Evolutionary conservation across 2,797 vertebrate genomes (phyloP).

Genomic region (Trematocara caparti): DNA sequence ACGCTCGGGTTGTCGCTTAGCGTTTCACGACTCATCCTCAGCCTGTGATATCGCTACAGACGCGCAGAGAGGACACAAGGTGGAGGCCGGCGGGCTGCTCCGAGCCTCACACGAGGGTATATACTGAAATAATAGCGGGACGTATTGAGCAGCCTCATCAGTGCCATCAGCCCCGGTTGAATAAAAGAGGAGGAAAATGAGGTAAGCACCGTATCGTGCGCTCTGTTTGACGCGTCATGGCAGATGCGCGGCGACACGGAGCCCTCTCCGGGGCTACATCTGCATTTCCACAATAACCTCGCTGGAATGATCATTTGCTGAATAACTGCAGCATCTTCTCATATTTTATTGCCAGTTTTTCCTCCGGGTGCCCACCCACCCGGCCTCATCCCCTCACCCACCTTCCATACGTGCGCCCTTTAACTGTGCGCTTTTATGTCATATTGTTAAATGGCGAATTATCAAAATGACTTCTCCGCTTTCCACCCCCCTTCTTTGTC

Average conservation of each 20-base stretch:
- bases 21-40: slow-evolving; percentile 41
- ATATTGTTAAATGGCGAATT: not conserved
- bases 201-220: slow-evolving; percentile 75
- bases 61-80: slow-evolving; percentile 6
- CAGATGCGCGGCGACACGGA: slow-evolving; percentile 49
- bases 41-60: slow-evolving; percentile 20
- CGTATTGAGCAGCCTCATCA: slow-evolving; percentile 17
- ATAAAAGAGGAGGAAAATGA: slow-evolving; percentile 72
- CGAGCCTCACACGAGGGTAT: not conserved
- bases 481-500: slow-evolving; percentile 26
- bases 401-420: not conserved
- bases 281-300: not conserved
- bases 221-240: slow-evolving; percentile 64
- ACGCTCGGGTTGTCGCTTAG: slow-evolving; percentile 60
- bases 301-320: not conserved
- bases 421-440: not conserved
- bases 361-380: slow-evolving; percentile 24
- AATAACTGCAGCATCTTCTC: not conserved
- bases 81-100: slow-evolving; percentile 1
- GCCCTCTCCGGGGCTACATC: slow-evolving; percentile 3
- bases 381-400: slow-evolving; percentile 1
- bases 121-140: not conserved
- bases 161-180: slow-evolving; percentile 41
- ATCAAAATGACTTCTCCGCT: not conserved
- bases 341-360: not conserved